Evolutionary conservation across 92 coral and sea anemone species (phyloP).

Genomic region (Blastomussa wellsi): DNA sequence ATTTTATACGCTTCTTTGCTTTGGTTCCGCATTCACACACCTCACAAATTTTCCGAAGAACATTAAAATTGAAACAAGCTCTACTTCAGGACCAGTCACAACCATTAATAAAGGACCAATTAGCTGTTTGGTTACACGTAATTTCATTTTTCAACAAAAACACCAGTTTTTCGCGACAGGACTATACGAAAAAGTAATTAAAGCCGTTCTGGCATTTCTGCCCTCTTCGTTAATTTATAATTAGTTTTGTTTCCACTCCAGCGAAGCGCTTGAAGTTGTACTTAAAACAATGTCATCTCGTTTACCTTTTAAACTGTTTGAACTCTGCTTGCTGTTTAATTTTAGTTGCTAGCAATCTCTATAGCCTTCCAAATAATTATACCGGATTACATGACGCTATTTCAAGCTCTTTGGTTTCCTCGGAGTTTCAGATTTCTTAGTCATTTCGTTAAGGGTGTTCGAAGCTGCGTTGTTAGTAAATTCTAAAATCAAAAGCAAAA

Average conservation of each 20-base stretch:
- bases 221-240: conserved; percentile 11
- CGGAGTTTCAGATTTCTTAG: neutral
- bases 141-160: conserved; percentile 9
- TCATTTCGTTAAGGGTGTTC: neutral
- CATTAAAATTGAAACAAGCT: neutral
- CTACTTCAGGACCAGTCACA: neutral
- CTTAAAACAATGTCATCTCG: neutral
- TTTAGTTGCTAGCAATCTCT: neutral
- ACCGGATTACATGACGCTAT: neutral
- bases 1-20: conserved; percentile 15
- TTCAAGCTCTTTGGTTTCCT: neutral
- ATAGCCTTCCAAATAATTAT: neutral
- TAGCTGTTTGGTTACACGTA: neutral
- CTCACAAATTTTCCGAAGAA: neutral
- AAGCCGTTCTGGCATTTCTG: neutral
- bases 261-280: neutral
- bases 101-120: conserved; percentile 10
- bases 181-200: neutral
- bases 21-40: neutral
- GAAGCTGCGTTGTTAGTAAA: neutral
- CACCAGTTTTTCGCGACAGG: conserved; percentile 4
- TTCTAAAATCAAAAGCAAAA: neutral
- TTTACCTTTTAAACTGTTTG: neutral
- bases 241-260: neutral
- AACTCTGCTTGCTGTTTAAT: neutral